Base-by-base conservation (phyloP, 2,797 vertebrate species). In the Cottoperca gobio region DNA sequence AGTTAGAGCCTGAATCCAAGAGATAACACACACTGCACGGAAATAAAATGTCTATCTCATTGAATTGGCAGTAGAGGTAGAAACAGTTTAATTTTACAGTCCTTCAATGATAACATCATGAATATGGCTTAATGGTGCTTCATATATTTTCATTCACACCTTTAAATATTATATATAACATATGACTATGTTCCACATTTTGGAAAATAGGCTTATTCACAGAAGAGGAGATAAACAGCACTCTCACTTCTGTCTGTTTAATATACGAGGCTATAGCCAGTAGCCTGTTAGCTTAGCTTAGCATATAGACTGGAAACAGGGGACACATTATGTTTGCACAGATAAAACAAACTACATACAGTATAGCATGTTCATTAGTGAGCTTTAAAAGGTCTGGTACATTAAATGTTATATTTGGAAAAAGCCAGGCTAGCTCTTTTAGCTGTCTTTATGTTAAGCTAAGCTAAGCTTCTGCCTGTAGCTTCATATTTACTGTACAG, bases 11-110 rank as follows among this genome's bases (percentile, higher is more conserved):
- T 45, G 40, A 78, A 70, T 78, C 54, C 26, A 76, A 57, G 31
- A 64, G 67, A 83, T 73, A 63, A 76, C 77, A 49, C 62, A 70
- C 45, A 70, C 12, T 26, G 59, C 57, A 60, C 39, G 35, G 39
- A 81, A 78, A 62, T 14, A 65, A 79, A 74, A 81, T 62, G 33
- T 79, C 66, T 49, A 45, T 74, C 50, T 79, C 5, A 11, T 16
- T 40, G 31, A 49, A 3, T 26, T 23, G 19, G 55, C 14, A 61
- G 48, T 8, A 37, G 24, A 72, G 37, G 17, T 28, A 67, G 37
- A 52, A 72, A 46, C 6, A 1, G 2, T 66, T 68, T 45, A 9
- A 40, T 71, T 70, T 76, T 48, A 58, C 14, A 19, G 33, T 59
- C 8, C 37, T 26, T 78, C 12, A 45, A 26, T 35, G 54, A 67